Evolutionary conservation across 2,797 vertebrate species (phyloP).

Genomic region (Gastrophryne carolinensis): DNA sequence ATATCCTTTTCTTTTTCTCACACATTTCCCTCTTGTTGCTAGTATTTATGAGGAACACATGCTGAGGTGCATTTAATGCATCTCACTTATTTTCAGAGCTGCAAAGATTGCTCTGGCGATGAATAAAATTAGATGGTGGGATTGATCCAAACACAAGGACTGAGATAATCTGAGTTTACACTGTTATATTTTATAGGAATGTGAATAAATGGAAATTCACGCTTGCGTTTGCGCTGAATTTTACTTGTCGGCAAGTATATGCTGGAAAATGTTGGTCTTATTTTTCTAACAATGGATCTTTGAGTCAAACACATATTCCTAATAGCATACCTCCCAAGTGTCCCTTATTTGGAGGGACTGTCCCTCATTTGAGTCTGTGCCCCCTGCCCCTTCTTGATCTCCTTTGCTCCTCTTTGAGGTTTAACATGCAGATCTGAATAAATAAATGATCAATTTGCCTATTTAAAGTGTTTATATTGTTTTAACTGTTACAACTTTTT

Average conservation of each 20-base stretch:
- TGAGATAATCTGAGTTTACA: constrained; percentile 19
- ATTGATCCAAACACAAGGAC: constrained; percentile 23
- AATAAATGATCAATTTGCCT: too few species aligned
- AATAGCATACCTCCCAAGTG: too few species aligned
- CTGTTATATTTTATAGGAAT: constrained; percentile 6
- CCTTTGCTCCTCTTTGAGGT: too few species aligned
- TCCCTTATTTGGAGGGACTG: too few species aligned
- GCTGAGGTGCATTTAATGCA: constrained; percentile 30
- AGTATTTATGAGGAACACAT: constrained; percentile 21
- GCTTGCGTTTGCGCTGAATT: constrained; percentile 3
- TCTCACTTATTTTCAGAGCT: constrained; percentile 34
- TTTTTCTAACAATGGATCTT: constrained; percentile 13
- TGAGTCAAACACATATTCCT: not conserved
- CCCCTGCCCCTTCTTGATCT: too few species aligned
- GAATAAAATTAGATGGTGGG: constrained; percentile 12
- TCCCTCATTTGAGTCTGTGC: too few species aligned
- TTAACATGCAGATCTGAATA: too few species aligned
- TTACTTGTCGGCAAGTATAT: not conserved
- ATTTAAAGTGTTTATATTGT: too few species aligned
- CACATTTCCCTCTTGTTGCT: not conserved
- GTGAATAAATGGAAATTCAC: constrained; percentile 16
- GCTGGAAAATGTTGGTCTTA: constrained; percentile 2
- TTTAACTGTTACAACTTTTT: too few species aligned
- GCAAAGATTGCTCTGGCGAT: constrained; percentile 18
- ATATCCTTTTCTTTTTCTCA: not conserved